Percentiles rank a stretch among this genome's conserved stretches.
Evolutionary conservation across 1,140 invertebrate species (phyloP).

Genomic region (Drosophila parabipectinata): DNA sequence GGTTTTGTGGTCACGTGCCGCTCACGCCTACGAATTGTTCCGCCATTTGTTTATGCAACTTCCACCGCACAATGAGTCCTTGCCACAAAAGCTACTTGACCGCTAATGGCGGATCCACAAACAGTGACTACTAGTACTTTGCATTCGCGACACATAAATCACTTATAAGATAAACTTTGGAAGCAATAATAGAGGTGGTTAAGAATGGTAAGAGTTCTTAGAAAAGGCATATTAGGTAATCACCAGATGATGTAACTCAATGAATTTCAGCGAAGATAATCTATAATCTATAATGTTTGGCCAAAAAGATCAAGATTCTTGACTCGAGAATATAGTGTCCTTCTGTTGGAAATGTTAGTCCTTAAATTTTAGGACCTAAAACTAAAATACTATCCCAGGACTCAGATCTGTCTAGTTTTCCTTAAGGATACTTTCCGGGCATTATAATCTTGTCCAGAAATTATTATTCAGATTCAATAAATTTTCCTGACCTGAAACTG

Average conservation of each 20-base stretch:
- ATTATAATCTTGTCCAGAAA: no score
- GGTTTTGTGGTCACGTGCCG: slow-evolving; percentile 81
- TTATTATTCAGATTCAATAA: background rate
- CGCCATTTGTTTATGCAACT: slow-evolving; percentile 80
- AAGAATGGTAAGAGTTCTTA: background rate
- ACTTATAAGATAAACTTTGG: slow-evolving; percentile 54
- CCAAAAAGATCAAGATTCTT: no score
- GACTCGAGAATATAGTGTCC: no score
- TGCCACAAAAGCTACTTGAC: slow-evolving; percentile 36
- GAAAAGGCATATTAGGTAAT: no score
- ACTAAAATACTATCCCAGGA: no score
- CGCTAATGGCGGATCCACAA: slow-evolving; percentile 36
- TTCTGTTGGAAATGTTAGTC: no score
- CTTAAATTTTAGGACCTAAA: no score
- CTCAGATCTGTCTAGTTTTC: no score
- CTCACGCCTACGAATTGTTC: slow-evolving; percentile 80
- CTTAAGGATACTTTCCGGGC: no score
- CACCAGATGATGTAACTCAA: no score
- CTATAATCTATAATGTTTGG: no score
- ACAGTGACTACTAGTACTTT: slow-evolving; percentile 47
- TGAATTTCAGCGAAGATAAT: no score
- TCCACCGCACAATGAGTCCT: slow-evolving; percentile 53
- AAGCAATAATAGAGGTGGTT: slow-evolving; percentile 43
- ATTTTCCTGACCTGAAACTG: slow-evolving; percentile 11
- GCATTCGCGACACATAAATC: slow-evolving; percentile 58